Conservation (phyloP, 1,140 invertebrate genomes). For the Philopotamus ludificatus region DNA sequence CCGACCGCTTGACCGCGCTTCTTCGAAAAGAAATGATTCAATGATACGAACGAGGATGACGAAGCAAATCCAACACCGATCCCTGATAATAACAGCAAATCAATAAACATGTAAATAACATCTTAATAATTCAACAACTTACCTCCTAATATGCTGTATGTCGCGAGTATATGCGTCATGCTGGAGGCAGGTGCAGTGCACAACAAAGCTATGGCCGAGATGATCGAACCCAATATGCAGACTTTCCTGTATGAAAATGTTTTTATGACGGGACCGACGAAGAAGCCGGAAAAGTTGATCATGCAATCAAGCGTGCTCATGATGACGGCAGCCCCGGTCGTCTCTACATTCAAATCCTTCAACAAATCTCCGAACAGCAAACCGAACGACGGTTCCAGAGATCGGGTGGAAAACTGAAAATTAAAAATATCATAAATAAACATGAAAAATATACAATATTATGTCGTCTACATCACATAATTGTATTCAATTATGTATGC, state of each 20-base stretch:
- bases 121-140: constrained; percentile 42
- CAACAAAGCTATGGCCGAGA: constrained; percentile 65
- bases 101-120: not conserved
- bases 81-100: constrained; percentile 52
- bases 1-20: constrained; percentile 74
- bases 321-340: constrained; percentile 70
- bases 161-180: constrained; percentile 69
- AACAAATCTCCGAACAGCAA: constrained; percentile 72
- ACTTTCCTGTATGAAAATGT: constrained; percentile 73
- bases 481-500: too few species aligned
- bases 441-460: too few species aligned
- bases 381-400: constrained; percentile 75
- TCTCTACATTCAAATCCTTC: constrained; percentile 63
- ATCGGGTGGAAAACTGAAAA: constrained; percentile 71
- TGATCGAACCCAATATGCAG: constrained; percentile 64
- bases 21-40: constrained; percentile 73
- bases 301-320: constrained; percentile 71
- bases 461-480: too few species aligned
- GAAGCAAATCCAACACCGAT: constrained; percentile 70
- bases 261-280: constrained; percentile 70
- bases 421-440: too few species aligned
- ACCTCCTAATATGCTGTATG: constrained; percentile 76
- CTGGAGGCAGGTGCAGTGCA: constrained; percentile 67
- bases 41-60: constrained; percentile 69
- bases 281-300: constrained; percentile 74